Percentiles rank a stretch among this genome's conserved stretches.
Conservation (phyloP, 2,797 vertebrate genomes). For the Ctenopoma kingsleyae region DNA sequence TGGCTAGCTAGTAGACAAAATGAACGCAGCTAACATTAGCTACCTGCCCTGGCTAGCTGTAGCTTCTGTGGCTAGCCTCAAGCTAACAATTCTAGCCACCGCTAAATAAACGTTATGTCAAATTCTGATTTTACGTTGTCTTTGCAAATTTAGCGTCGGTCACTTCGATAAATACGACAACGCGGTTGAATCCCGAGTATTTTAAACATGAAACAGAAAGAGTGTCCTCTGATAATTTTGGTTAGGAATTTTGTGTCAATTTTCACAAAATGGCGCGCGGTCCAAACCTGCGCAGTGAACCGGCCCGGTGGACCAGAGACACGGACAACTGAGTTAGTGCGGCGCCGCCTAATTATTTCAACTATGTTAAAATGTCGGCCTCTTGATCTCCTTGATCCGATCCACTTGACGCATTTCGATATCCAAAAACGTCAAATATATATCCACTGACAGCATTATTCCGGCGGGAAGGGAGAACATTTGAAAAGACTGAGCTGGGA, state of each 20-base stretch:
- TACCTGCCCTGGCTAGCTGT: constrained; percentile 71
- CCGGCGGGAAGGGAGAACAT: constrained; percentile 89
- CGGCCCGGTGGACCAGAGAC: constrained; percentile 90
- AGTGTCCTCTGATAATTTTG: constrained; percentile 83
- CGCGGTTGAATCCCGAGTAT: constrained; percentile 38
- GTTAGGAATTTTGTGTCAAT: constrained; percentile 88
- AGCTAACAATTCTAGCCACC: constrained; percentile 79
- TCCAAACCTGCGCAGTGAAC: constrained; percentile 97
- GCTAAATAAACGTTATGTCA: constrained; percentile 80
- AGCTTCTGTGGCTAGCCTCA: constrained; percentile 71
- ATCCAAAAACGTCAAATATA: constrained; percentile 80
- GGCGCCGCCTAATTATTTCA: constrained; percentile 82
- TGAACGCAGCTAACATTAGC: constrained; percentile 82
- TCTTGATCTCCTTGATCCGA: constrained; percentile 74
- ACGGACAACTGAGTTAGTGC: constrained; percentile 82
- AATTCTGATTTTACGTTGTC: constrained; percentile 69
- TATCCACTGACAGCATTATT: constrained; percentile 85
- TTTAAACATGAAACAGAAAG: constrained; percentile 63
- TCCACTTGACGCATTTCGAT: constrained; percentile 75
- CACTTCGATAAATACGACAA: constrained; percentile 54
- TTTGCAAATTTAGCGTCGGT: constrained; percentile 50
- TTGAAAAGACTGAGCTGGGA: constrained; percentile 85
- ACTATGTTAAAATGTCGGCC: constrained; percentile 74
- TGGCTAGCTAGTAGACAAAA: constrained; percentile 78
- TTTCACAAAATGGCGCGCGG: constrained; percentile 99